Evolutionary conservation across 2,888 invertebrate genomes (phyloP).

Genomic region (Apotomis betuletana): DNA sequence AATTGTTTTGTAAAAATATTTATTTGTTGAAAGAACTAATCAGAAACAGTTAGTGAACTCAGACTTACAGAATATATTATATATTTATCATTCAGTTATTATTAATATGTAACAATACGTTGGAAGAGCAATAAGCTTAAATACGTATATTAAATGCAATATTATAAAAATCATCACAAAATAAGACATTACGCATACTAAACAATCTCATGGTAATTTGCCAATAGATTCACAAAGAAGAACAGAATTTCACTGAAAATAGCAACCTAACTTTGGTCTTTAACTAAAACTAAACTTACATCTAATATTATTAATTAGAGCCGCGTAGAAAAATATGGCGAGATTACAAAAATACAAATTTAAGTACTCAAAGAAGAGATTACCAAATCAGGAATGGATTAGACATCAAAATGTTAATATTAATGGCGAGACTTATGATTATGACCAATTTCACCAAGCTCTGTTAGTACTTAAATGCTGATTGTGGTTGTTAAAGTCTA

Average conservation of each 20-base stretch:
- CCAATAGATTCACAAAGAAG: conserved; percentile 11
- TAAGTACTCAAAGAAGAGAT: conserved; percentile 36
- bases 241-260: conserved; percentile 31
- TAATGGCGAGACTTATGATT: no score
- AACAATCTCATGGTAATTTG: background rate
- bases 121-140: conserved; percentile 13
- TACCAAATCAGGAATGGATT: conserved; percentile 32
- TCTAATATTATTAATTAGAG: conserved; percentile 28
- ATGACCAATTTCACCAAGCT: no score
- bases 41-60: conserved; percentile 23
- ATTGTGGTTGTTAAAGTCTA: no score
- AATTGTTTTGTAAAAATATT: conserved; percentile 12
- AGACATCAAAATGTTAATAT: background rate
- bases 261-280: conserved; percentile 61
- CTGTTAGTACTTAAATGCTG: no score
- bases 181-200: conserved; percentile 23
- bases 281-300: conserved; percentile 48
- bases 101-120: conserved; percentile 15
- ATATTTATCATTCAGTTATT: conserved; percentile 6
- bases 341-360: conserved; percentile 37
- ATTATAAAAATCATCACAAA: conserved; percentile 27
- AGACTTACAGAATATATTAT: conserved; percentile 10
- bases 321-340: conserved; percentile 36
- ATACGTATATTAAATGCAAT: conserved; percentile 26
- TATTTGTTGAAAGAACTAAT: conserved; percentile 17